Conservation (phyloP, 2,888 invertebrate species). For the Orthosia incerta region DNA sequence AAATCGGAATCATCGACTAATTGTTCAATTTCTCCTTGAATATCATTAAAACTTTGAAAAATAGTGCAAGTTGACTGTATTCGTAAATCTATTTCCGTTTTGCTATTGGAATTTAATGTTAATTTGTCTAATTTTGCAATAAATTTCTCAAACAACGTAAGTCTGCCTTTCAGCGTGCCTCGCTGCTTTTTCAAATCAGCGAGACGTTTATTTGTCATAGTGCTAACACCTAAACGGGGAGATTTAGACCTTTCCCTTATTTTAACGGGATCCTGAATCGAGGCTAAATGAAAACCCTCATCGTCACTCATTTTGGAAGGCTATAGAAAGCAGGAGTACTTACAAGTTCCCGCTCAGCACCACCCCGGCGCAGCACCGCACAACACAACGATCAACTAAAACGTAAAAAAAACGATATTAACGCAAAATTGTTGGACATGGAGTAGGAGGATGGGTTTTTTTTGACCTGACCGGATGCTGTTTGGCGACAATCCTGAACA, state of each 20-base stretch:
- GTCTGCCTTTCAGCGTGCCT: neutral
- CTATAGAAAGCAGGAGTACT: slow-evolving; percentile 8
- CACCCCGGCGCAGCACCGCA: neutral
- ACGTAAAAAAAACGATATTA: slow-evolving; percentile 5
- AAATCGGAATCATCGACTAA: slow-evolving; percentile 1
- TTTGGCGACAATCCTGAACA: neutral
- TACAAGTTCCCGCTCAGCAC: slow-evolving; percentile 6
- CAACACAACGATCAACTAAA: slow-evolving; percentile 4
- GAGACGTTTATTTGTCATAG: neutral
- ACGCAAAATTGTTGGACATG: slow-evolving; percentile 4
- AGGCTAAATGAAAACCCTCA: neutral
- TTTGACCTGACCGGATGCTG: neutral
- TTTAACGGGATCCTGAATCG: no score
- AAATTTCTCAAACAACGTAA: neutral
- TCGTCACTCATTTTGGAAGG: slow-evolving; percentile 8
- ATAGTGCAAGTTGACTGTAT: slow-evolving; percentile 9
- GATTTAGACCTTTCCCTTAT: neutral
- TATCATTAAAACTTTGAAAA: slow-evolving; percentile 4
- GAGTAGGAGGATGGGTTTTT: neutral
- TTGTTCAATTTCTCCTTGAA: slow-evolving; percentile 8
- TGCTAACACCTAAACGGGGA: neutral
- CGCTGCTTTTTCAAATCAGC: neutral
- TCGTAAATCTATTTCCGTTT: slow-evolving; percentile 1
- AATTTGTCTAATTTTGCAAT: neutral
- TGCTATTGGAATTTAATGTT: neutral